phyloP scores from a whole-genome alignment of 2,113 vertebrate genomes.

The Epinephelus cyanopodus region DNA sequence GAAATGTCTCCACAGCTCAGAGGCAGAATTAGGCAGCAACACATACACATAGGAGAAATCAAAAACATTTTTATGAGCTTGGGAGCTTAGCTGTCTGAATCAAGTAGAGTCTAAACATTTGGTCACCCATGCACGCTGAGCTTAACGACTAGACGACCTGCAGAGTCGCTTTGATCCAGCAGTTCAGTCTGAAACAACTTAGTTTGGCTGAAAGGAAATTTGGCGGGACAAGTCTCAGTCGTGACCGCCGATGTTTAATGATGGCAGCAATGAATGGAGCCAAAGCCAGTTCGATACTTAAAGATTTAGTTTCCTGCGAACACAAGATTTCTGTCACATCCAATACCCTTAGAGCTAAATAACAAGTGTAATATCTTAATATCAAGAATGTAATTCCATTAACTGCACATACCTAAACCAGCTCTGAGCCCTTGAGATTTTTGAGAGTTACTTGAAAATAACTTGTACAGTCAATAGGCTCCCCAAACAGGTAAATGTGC shows the following conservation, averaged over 20 bases:
- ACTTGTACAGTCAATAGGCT: background rate
- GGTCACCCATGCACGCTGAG: background rate
- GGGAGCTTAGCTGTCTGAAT: background rate
- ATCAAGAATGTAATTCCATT: background rate
- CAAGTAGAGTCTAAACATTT: background rate
- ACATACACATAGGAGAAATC: background rate
- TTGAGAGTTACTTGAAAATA: background rate
- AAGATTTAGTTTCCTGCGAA: background rate
- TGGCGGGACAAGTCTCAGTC: background rate
- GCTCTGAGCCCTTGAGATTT: background rate
- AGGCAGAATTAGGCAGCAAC: background rate
- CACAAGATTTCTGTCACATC: background rate
- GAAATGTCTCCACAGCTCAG: background rate
- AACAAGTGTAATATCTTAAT: background rate
- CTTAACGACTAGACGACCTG: background rate
- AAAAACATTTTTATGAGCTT: background rate
- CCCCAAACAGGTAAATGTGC: background rate
- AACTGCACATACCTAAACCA: background rate
- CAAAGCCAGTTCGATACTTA: background rate
- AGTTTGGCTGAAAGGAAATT: background rate
- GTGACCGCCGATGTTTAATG: background rate
- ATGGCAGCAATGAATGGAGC: background rate
- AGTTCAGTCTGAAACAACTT: constrained; percentile 1
- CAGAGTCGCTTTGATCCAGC: background rate
- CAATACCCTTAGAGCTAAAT: background rate